Percentiles rank a stretch among this genome's conserved stretches.
Evolutionary conservation across 2,113 vertebrate species (phyloP).

Genomic region (Phaethornis superciliosus): DNA sequence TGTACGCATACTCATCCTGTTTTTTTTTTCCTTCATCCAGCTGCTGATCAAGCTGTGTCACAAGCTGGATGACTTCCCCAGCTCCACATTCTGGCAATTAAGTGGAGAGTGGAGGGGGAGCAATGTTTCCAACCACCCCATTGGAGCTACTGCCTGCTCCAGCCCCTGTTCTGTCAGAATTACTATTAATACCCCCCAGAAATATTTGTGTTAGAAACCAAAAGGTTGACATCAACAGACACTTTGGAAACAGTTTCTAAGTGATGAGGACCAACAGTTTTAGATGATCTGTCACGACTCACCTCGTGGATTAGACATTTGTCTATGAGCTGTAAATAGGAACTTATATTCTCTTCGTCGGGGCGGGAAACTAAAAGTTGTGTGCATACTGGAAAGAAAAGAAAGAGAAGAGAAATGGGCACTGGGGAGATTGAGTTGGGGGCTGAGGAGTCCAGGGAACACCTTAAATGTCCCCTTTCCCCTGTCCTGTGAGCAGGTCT

Average conservation of each 20-base stretch:
- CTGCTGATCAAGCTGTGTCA: neutral
- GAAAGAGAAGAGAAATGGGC: constrained; percentile 4
- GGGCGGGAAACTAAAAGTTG: constrained; percentile 96
- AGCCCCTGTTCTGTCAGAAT: constrained; percentile 19
- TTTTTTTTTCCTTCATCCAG: neutral
- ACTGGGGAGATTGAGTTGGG: neutral
- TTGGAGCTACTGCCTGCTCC: neutral
- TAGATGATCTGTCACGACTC: constrained; percentile 32
- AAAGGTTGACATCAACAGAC: constrained; percentile 39
- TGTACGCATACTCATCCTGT: neutral
- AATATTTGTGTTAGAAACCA: constrained; percentile 57
- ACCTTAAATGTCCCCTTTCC: neutral
- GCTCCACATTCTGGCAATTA: neutral
- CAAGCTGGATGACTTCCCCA: neutral
- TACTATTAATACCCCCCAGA: constrained; percentile 36
- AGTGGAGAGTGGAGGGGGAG: neutral
- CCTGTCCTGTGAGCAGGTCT: neutral
- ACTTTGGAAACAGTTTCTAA: constrained; percentile 51
- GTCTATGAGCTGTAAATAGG: constrained; percentile 98
- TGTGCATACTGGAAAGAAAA: constrained; percentile 86
- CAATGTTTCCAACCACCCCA: neutral
- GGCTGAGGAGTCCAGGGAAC: neutral
- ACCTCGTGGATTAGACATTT: constrained; percentile 98
- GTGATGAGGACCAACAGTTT: constrained; percentile 34
- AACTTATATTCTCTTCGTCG: constrained; percentile 98